Base-by-base conservation (phyloP, 1,140 invertebrate species). In the Ceratoteleas bidentatus region DNA sequence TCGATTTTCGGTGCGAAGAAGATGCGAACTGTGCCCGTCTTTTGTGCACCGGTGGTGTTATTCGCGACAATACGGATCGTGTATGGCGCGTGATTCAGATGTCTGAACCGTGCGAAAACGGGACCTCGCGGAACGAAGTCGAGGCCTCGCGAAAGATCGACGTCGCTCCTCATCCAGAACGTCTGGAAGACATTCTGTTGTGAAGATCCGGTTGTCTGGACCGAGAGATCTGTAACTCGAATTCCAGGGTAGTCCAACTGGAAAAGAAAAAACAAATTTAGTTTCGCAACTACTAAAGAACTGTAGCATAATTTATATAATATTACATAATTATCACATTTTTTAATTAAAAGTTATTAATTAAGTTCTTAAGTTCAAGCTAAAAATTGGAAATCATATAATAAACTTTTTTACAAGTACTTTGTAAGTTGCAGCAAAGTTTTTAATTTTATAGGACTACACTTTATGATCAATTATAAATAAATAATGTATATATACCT, bases 41-140 rank as follows among this genome's bases (percentile, higher is more conserved):
- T 83, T n/a, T 89, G 83, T 6, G 88, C 83, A 0, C 91, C 93
- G 0, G 90, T 91, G 16, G 92, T 93, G 87, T 96, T 96, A 69
- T 94, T 94, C 14, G 94, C 93, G 6, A 90, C 88, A 75, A 96
- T 93, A 0, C 92, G 94, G 87, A 89, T 89, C 0, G 88, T 91
- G 89, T 95, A 97, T 11, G 93, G 93, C 6, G 92, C 84, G 66
- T 97, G 96, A 86, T 96, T 94, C 54, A 97, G 88, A 87, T 97
- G 96, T 0, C 94, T 95, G 87, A 96, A 93, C 36, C 92, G 89
- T 0, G 95, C 95, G 50, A 95, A 93, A 24, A 96, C 93, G 11
- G 93, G 88, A 33, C 95, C 95, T 3, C 95, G 92, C 0, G 95
- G 94, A 45, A 93, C 93, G 84, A 96, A 96, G 86, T 96, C 96